phyloP scores from a whole-genome alignment of 2,113 vertebrate species.

The Misgurnus anguillicaudatus region DNA sequence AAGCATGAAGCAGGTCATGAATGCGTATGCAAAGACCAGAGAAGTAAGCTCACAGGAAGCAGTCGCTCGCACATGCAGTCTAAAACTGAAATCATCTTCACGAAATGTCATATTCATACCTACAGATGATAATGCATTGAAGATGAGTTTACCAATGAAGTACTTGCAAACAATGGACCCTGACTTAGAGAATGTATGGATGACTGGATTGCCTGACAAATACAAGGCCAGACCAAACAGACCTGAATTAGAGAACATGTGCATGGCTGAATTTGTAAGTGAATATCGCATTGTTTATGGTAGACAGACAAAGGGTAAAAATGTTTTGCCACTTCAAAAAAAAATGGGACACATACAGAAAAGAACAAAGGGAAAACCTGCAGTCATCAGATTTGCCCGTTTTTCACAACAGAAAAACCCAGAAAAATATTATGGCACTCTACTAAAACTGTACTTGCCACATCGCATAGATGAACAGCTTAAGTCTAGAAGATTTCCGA shows the following conservation, averaged over 20 bases:
- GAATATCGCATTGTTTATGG: conserved; percentile 42
- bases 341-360: conserved; percentile 40
- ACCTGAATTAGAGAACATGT: conserved; percentile 44
- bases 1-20: conserved; percentile 42
- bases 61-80: conserved; percentile 31
- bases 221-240: conserved; percentile 48
- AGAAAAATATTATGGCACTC: conserved; percentile 31
- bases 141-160: conserved; percentile 7
- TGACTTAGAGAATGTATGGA: conserved; percentile 40
- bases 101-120: conserved; percentile 9
- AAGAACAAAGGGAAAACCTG: conserved; percentile 7
- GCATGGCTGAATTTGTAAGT: conserved; percentile 49
- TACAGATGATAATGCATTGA: conserved; percentile 1
- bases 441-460: conserved; percentile 40
- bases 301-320: background rate
- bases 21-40: conserved; percentile 36
- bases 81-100: conserved; percentile 30
- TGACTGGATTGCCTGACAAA: conserved; percentile 45
- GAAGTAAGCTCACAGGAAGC: conserved; percentile 39
- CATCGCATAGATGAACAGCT: conserved; percentile 15
- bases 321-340: conserved; percentile 10
- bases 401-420: conserved; percentile 24
- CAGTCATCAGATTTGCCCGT: conserved; percentile 25
- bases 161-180: background rate
- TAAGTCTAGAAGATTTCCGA: background rate